Conservation (phyloP, 2,888 invertebrate species). For the Eilema sororculum region DNA sequence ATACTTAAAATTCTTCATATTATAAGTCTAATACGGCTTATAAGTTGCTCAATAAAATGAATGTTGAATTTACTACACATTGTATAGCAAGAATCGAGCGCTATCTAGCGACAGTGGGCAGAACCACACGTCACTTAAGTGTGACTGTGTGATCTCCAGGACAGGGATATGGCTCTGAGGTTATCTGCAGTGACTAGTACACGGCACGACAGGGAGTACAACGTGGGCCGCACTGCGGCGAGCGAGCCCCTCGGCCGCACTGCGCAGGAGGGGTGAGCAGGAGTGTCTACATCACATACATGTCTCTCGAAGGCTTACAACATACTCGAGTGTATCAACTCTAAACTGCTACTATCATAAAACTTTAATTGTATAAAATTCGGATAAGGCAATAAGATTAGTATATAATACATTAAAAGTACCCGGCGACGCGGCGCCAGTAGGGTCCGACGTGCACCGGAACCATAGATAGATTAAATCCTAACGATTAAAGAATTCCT, state of each 20-base stretch:
- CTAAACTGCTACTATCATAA: conserved; percentile 60
- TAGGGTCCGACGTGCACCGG: background rate
- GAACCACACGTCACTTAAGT: no score
- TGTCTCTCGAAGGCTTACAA: conserved; percentile 33
- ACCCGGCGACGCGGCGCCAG: conserved; percentile 20
- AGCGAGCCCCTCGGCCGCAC: background rate
- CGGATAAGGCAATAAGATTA: conserved; percentile 73
- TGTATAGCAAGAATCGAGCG: no score
- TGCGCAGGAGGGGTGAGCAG: background rate
- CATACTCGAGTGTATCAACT: conserved; percentile 33
- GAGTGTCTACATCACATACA: conserved; percentile 20
- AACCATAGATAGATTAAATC: conserved; percentile 36
- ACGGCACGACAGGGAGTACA: background rate
- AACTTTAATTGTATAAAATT: conserved; percentile 65
- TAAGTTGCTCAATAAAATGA: no score
- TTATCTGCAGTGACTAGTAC: background rate
- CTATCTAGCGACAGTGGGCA: no score
- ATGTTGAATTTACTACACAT: no score
- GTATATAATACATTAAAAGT: conserved; percentile 50
- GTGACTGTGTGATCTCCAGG: no score
- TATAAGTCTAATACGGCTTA: no score
- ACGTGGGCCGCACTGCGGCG: background rate
- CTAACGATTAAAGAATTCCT: conserved; percentile 33
- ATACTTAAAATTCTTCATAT: background rate
- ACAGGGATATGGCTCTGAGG: background rate